Evolutionary conservation across 1,140 invertebrate species (phyloP).

Genomic region (Octopus sinensis): DNA sequence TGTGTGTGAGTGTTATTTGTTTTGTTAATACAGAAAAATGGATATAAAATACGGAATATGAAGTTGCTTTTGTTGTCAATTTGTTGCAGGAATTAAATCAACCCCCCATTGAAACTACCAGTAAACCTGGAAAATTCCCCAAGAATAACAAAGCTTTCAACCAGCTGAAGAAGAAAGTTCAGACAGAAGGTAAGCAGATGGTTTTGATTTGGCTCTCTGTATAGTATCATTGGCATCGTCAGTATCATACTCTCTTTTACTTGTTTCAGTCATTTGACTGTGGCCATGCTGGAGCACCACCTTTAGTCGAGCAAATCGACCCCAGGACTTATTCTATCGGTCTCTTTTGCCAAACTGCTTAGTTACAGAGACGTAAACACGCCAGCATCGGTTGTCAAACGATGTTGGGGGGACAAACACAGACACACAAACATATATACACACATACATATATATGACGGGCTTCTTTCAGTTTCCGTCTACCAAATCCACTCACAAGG

Average conservation of each 20-base stretch:
- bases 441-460: too few relatives aligned
- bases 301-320: background rate
- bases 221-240: background rate
- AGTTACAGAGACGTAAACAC: too few relatives aligned
- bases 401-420: too few relatives aligned
- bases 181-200: background rate
- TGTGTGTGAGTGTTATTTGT: too few relatives aligned
- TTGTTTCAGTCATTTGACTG: background rate
- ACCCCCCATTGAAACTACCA: constrained; percentile 27
- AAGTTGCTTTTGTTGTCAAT: background rate
- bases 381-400: too few relatives aligned
- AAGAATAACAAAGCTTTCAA: constrained; percentile 35
- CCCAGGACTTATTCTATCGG: too few relatives aligned
- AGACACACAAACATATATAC: too few relatives aligned
- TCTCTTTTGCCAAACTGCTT: too few relatives aligned
- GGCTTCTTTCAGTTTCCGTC: too few relatives aligned
- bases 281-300: background rate
- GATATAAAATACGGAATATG: too few relatives aligned
- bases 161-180: constrained; percentile 28
- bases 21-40: too few relatives aligned
- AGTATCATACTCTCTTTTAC: background rate
- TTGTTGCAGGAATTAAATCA: constrained; percentile 37
- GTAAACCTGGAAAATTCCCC: constrained; percentile 36
- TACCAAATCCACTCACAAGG: too few relatives aligned
- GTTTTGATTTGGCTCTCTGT: background rate